These are phyloP conservation scores for Poeciliopsis gracilis DNA, from an alignment of 2,797 vertebrate genomes.

Conservation along the genomic window DNA sequence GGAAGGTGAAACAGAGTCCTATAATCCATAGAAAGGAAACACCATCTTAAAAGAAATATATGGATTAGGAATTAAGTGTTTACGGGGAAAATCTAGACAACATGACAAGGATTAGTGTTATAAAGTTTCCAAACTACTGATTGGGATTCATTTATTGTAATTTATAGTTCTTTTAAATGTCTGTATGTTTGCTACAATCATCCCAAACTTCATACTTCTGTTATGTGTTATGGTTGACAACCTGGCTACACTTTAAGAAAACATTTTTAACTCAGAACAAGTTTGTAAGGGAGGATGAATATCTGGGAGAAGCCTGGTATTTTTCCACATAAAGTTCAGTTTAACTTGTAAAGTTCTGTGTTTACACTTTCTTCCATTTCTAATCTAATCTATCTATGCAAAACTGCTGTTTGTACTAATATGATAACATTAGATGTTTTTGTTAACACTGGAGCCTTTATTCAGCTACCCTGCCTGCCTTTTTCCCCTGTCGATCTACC, in stretches of 20 bases:
- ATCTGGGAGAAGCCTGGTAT: constrained; percentile 14
- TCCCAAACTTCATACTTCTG: constrained; percentile 2
- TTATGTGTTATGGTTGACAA: constrained; percentile 12
- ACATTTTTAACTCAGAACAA: constrained; percentile 15
- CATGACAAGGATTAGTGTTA: constrained; percentile 26
- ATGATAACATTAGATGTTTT: constrained; percentile 45
- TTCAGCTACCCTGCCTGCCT: constrained; percentile 26
- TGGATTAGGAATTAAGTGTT: constrained; percentile 54
- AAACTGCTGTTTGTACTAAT: constrained; percentile 27
- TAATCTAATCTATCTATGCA: constrained; percentile 32
- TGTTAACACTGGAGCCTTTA: constrained; percentile 52
- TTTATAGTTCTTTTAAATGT: background rate
- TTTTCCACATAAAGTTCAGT: constrained; percentile 34
- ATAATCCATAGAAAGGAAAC: constrained; percentile 38
- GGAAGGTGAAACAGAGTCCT: constrained; percentile 51
- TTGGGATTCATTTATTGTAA: background rate
- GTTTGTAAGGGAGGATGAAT: constrained; percentile 21
- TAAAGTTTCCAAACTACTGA: constrained; percentile 42
- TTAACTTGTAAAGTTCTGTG: constrained; percentile 38
- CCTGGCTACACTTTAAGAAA: background rate
- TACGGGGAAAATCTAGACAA: constrained; percentile 49
- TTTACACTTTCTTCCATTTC: constrained; percentile 47
- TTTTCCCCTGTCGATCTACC: background rate
- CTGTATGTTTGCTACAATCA: background rate
- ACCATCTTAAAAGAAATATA: constrained; percentile 44